These are phyloP conservation scores for Acheta domesticus DNA, from an alignment of 2,888 invertebrate species.

Conservation along the genomic window DNA sequence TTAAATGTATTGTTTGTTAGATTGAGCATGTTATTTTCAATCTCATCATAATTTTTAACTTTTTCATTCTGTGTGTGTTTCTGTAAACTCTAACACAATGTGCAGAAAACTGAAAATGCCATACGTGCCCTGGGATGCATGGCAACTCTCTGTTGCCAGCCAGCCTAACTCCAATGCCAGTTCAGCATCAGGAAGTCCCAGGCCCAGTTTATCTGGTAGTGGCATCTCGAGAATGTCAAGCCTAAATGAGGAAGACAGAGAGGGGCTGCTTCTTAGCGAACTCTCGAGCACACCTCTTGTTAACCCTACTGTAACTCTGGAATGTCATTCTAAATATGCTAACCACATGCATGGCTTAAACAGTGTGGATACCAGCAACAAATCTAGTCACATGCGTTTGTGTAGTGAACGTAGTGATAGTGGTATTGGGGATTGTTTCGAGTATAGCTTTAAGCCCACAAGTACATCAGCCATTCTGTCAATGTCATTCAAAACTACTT, in stretches of 20 bases:
- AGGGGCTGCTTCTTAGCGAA: conserved; percentile 26
- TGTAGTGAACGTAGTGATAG: conserved; percentile 45
- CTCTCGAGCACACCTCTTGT: conserved; percentile 21
- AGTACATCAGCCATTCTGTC: conserved; percentile 25
- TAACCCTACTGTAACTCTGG: conserved; percentile 18
- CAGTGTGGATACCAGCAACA: conserved; percentile 22
- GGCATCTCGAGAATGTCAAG: conserved; percentile 39
- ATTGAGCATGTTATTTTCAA: no score
- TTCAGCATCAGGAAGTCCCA: conserved; percentile 39
- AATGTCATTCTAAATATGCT: neutral
- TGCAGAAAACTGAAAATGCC: conserved; percentile 77
- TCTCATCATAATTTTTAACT: neutral
- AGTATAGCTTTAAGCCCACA: conserved; percentile 27
- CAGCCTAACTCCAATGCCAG: conserved; percentile 55
- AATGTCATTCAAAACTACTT: conserved; percentile 30
- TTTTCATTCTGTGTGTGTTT: conserved; percentile 38
- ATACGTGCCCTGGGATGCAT: conserved; percentile 73
- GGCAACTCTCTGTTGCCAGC: conserved; percentile 63
- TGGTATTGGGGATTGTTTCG: conserved; percentile 45
- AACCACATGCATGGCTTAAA: conserved; percentile 29
- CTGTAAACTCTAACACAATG: conserved; percentile 22
- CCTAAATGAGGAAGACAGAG: conserved; percentile 40
- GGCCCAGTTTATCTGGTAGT: conserved; percentile 38
- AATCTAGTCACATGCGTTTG: conserved; percentile 31
- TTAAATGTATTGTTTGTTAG: no score